phyloP scores from a whole-genome alignment of 2,113 vertebrate species.

The Paramormyrops kingsleyae region DNA sequence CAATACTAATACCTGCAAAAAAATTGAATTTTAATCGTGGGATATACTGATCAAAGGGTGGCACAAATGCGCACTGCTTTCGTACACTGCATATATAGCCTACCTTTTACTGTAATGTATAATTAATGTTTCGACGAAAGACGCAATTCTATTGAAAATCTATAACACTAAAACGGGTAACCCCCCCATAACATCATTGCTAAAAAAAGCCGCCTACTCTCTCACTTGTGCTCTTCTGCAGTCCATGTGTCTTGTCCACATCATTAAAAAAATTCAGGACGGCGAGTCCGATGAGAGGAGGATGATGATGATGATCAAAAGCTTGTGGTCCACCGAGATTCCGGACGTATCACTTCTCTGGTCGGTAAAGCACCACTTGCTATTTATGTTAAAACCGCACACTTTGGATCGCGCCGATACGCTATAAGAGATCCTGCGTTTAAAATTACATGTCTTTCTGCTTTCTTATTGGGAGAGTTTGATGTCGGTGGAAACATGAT shows the following conservation, averaged over 20 bases:
- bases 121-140: neutral
- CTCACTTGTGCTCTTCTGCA: neutral
- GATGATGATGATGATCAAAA: neutral
- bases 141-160: neutral
- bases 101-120: neutral
- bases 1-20: neutral
- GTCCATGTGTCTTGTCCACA: neutral
- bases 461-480: neutral
- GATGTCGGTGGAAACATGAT: neutral
- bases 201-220: neutral
- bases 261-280: neutral
- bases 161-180: neutral
- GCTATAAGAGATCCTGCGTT: neutral
- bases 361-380: neutral
- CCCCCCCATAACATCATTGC: neutral
- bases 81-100: neutral
- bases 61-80: neutral
- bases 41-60: neutral
- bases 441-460: neutral
- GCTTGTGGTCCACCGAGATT: neutral
- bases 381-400: neutral
- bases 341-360: neutral
- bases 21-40: neutral
- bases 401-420: neutral
- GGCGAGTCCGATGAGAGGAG: neutral